A percentile compares a stretch with the other conserved stretches of the same genome.
phyloP scores from a whole-genome alignment of 1,140 invertebrate species.

The Carposina sasakii region DNA sequence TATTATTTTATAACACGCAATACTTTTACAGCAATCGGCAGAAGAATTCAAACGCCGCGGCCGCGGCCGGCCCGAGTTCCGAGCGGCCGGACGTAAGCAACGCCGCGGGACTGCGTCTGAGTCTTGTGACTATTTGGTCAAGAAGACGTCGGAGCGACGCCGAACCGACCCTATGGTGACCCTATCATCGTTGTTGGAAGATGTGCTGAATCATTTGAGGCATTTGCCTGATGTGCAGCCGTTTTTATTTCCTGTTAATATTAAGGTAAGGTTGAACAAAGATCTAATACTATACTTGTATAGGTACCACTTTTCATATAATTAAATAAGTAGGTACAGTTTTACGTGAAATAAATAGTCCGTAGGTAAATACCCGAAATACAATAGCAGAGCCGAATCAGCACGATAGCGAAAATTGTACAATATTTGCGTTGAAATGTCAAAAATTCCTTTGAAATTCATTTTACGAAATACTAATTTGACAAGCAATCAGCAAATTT shows the following conservation, averaged over 20 bases:
- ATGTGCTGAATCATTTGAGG: slow-evolving; percentile 94
- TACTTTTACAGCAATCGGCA: slow-evolving; percentile 77
- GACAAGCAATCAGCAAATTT: too few relatives aligned
- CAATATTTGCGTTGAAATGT: too few relatives aligned
- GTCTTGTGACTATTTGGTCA: slow-evolving; percentile 92
- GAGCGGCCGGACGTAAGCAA: slow-evolving; percentile 78
- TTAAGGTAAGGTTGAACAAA: slow-evolving; percentile 88
- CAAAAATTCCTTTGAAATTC: too few relatives aligned
- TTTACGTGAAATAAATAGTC: too few relatives aligned
- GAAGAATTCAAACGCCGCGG: slow-evolving; percentile 86
- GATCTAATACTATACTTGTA: too few relatives aligned
- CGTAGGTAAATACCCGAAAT: too few relatives aligned
- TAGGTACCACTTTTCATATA: too few relatives aligned
- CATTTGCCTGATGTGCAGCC: slow-evolving; percentile 93
- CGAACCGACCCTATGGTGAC: slow-evolving; percentile 96
- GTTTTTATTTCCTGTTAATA: slow-evolving; percentile 95
- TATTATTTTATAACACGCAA: too few relatives aligned
- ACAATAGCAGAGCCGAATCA: too few relatives aligned
- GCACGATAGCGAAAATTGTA: too few relatives aligned
- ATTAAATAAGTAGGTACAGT: too few relatives aligned
- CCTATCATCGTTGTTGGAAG: slow-evolving; percentile 92
- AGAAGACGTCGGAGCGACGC: slow-evolving; percentile 91
- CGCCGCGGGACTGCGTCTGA: slow-evolving; percentile 75
- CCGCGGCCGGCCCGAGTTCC: slow-evolving; percentile 86
- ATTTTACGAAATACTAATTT: background rate